Conservation (phyloP, 2,113 vertebrate species). For the Saccopteryx leptura region DNA sequence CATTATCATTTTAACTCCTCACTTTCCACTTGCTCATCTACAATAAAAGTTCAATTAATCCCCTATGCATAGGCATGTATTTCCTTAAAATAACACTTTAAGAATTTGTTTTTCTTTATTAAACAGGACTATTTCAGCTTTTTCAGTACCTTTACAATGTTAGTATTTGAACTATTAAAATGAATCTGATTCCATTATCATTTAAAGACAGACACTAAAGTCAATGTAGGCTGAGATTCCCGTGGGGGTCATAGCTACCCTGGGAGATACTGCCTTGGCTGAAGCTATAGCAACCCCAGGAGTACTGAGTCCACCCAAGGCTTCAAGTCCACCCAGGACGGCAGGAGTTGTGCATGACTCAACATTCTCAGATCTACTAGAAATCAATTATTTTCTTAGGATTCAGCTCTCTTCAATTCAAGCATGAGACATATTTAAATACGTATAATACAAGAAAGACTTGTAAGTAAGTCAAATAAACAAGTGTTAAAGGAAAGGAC, state of each 20-base stretch:
- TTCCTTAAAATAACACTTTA: not conserved
- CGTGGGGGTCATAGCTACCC: not conserved
- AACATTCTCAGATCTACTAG: not conserved
- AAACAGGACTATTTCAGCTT: not conserved
- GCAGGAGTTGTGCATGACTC: not conserved
- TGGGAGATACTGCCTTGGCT: not conserved
- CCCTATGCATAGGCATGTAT: not conserved
- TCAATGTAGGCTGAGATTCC: not conserved
- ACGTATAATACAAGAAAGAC: not conserved
- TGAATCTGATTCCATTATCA: not conserved
- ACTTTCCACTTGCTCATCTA: not conserved
- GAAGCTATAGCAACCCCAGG: not conserved
- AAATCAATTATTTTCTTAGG: not conserved
- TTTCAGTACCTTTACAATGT: not conserved
- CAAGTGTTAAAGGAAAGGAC: not conserved
- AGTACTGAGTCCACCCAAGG: not conserved
- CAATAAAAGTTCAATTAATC: not conserved
- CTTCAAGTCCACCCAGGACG: not conserved
- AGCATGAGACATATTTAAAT: not conserved
- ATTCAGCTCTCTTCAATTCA: not conserved
- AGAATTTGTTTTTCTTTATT: constrained; percentile 22
- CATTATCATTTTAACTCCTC: not conserved
- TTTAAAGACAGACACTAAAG: constrained; percentile 40
- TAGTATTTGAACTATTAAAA: not conserved
- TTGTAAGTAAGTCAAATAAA: not conserved